Evolutionary conservation across 2,888 invertebrate genomes (phyloP).

Genomic region (Lepetodrilus schrolli): DNA sequence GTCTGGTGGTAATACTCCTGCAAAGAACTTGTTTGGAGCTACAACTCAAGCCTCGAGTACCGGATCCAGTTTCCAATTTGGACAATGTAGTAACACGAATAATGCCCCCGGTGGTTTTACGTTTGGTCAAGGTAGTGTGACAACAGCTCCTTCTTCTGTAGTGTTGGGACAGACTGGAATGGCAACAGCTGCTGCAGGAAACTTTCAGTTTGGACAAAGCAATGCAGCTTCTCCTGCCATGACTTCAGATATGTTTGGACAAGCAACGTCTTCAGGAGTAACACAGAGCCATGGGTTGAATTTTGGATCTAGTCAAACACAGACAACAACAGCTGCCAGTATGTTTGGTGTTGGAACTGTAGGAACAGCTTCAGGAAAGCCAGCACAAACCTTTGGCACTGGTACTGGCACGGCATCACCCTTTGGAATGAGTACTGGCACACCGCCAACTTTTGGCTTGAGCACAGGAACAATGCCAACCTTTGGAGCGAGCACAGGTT

Average conservation of each 20-base stretch:
- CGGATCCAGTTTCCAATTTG: not conserved
- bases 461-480: conserved; percentile 1
- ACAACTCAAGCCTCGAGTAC: not conserved
- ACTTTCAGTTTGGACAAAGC: not conserved
- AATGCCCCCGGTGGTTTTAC: not conserved
- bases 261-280: not conserved
- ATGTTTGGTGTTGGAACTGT: not conserved
- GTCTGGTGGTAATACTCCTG: not conserved
- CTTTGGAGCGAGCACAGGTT: not conserved
- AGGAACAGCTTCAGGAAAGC: not conserved
- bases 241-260: not conserved
- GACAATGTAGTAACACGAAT: not conserved
- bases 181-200: not conserved
- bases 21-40: not conserved
- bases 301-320: not conserved
- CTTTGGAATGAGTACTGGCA: not conserved
- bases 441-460: not conserved
- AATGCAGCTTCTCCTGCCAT: not conserved
- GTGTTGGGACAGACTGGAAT: not conserved
- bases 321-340: conserved; percentile 12
- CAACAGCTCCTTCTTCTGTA: not conserved
- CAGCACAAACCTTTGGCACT: not conserved
- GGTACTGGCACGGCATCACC: not conserved
- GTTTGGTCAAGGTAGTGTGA: not conserved
- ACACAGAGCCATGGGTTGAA: not conserved